Evolutionary conservation across 2,888 invertebrate species (phyloP).

Genomic region (Cantharis nigra): DNA sequence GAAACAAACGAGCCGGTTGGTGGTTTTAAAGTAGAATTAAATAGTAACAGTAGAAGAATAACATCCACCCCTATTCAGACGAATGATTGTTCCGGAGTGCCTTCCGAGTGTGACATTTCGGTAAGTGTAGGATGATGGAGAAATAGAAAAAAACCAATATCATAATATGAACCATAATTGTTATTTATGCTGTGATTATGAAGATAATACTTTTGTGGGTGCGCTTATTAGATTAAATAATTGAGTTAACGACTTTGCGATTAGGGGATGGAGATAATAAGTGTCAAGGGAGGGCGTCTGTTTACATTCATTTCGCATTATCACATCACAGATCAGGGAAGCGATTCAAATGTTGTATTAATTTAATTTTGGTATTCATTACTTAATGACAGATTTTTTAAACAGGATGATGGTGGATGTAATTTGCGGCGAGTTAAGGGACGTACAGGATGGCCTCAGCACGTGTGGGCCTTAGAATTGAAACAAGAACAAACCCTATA

Average conservation of each 20-base stretch:
- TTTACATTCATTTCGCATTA: neutral
- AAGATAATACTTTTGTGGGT: slow-evolving; percentile 17
- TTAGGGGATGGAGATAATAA: slow-evolving; percentile 11
- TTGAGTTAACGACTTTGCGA: slow-evolving; percentile 18
- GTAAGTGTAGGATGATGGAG: slow-evolving; percentile 41
- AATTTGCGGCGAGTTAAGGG: slow-evolving; percentile 57
- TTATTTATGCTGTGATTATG: slow-evolving; percentile 16
- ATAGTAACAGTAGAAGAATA: slow-evolving; percentile 51
- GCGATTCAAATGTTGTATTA: slow-evolving; percentile 18
- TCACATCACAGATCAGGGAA: neutral
- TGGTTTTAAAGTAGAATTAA: slow-evolving; percentile 86
- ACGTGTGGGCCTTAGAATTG: slow-evolving; percentile 91
- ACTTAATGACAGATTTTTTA: slow-evolving; percentile 38
- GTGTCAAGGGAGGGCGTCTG: slow-evolving; percentile 4
- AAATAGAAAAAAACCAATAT: neutral
- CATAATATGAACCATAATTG: slow-evolving; percentile 6
- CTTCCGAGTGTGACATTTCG: slow-evolving; percentile 47
- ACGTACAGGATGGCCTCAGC: slow-evolving; percentile 96
- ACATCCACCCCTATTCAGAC: slow-evolving; percentile 43
- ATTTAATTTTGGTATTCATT: slow-evolving; percentile 27
- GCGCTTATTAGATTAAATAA: slow-evolving; percentile 25
- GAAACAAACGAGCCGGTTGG: slow-evolving; percentile 84
- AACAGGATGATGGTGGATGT: slow-evolving; percentile 51
- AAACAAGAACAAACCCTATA: slow-evolving; percentile 67
- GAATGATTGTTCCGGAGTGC: slow-evolving; percentile 45